Conservation (phyloP, 1,140 invertebrate genomes). For the Drosophila sp. region DNA sequence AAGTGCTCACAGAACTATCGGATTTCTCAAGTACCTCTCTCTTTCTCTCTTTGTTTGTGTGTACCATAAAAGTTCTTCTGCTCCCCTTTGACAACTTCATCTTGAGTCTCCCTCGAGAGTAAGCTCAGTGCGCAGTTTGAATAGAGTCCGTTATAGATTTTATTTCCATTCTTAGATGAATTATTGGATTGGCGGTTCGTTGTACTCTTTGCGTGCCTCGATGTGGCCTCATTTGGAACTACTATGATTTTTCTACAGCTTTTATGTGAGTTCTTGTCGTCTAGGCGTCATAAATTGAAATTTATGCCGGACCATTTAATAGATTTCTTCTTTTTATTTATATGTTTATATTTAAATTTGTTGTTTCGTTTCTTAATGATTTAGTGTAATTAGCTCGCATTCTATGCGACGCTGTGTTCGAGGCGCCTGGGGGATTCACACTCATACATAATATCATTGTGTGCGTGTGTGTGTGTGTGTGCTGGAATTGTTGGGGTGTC, state of each 20-base stretch:
- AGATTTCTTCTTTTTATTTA: conserved; percentile 60
- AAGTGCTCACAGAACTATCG: conserved; percentile 73
- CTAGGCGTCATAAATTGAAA: conserved; percentile 79
- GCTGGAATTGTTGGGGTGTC: conserved; percentile 17
- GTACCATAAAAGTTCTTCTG: conserved; percentile 56
- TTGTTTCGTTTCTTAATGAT: conserved; percentile 71
- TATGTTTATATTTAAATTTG: conserved; percentile 70
- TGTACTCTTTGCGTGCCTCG: conserved; percentile 38
- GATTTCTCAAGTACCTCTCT: conserved; percentile 72
- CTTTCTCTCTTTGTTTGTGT: neutral
- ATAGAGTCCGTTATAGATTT: conserved; percentile 50
- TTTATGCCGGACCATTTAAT: conserved; percentile 80
- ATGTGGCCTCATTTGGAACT: conserved; percentile 49
- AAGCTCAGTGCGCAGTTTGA: conserved; percentile 57
- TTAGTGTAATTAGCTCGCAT: conserved; percentile 71
- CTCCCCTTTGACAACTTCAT: conserved; percentile 32
- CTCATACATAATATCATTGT: conserved; percentile 12
- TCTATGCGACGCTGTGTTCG: conserved; percentile 31
- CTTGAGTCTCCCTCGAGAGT: conserved; percentile 30
- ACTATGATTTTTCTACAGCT: conserved; percentile 44
- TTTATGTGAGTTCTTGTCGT: neutral
- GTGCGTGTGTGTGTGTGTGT: neutral
- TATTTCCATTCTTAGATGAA: conserved; percentile 45
- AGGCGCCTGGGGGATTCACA: conserved; percentile 37
- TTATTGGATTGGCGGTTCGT: conserved; percentile 61